A percentile compares a stretch with the other conserved stretches of the same genome.
Conservation (phyloP, 2,113 vertebrate species). For the Podarcis muralis region DNA sequence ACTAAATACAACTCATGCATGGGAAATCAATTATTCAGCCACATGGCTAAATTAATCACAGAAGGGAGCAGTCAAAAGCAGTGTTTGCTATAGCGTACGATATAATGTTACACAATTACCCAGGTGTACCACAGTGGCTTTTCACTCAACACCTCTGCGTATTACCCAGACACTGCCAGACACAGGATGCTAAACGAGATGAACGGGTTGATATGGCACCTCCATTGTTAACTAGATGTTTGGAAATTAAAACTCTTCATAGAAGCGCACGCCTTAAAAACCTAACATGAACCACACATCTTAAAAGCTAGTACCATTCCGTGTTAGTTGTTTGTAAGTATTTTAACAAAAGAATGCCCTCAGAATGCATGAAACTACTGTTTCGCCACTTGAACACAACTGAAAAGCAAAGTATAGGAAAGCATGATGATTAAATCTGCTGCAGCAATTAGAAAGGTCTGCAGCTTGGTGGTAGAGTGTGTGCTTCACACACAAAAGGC, state of each 20-base stretch:
- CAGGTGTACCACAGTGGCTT: neutral
- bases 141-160: neutral
- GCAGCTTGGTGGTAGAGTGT: neutral
- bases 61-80: neutral
- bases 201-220: neutral
- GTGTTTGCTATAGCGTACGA: neutral
- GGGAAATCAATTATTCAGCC: neutral
- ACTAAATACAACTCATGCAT: neutral
- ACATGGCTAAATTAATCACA: neutral
- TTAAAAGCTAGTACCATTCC: neutral
- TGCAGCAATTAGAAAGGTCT: neutral
- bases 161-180: neutral
- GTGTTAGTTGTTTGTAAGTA: neutral
- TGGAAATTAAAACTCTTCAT: neutral
- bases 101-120: constrained; percentile 8
- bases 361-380: neutral
- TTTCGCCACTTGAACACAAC: neutral
- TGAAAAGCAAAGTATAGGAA: neutral
- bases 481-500: neutral
- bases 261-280: neutral
- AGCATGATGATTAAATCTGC: neutral
- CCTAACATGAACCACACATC: neutral
- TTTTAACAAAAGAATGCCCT: neutral
- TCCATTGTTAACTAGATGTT: neutral
- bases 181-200: neutral